These are phyloP conservation scores for Doryteuthis pealeii DNA, from an alignment of 1,140 invertebrate genomes.

Conservation along the genomic window DNA sequence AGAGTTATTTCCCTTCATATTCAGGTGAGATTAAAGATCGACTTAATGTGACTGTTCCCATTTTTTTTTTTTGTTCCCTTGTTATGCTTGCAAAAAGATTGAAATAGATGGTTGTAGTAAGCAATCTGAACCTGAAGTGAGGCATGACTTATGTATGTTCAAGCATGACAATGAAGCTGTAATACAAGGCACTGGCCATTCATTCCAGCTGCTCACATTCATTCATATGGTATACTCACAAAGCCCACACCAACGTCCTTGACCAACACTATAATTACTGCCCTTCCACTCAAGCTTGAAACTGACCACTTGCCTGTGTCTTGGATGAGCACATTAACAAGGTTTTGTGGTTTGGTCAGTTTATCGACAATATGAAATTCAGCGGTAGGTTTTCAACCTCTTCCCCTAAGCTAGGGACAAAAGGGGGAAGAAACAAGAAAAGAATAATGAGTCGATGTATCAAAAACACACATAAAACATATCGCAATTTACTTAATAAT, in stretches of 20 bases:
- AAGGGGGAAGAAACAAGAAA: constrained; percentile 62
- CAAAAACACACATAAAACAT: constrained; percentile 10
- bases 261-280: constrained; percentile 9
- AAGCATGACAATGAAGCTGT: background rate
- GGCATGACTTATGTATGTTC: background rate
- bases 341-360: constrained; percentile 25
- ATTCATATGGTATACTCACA: constrained; percentile 8
- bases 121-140: background rate
- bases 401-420: constrained; percentile 62
- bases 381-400: constrained; percentile 49
- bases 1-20: too few species aligned
- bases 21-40: too few species aligned
- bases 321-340: constrained; percentile 35
- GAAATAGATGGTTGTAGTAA: background rate
- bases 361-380: constrained; percentile 30
- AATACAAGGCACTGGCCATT: background rate
- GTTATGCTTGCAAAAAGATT: background rate
- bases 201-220: constrained; percentile 8
- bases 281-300: constrained; percentile 9
- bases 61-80: too few species aligned
- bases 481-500: background rate
- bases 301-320: constrained; percentile 37
- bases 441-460: constrained; percentile 32
- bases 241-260: constrained; percentile 1
- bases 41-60: too few species aligned